Conservation (phyloP, 2,888 invertebrate genomes). For the Axea sp. region DNA sequence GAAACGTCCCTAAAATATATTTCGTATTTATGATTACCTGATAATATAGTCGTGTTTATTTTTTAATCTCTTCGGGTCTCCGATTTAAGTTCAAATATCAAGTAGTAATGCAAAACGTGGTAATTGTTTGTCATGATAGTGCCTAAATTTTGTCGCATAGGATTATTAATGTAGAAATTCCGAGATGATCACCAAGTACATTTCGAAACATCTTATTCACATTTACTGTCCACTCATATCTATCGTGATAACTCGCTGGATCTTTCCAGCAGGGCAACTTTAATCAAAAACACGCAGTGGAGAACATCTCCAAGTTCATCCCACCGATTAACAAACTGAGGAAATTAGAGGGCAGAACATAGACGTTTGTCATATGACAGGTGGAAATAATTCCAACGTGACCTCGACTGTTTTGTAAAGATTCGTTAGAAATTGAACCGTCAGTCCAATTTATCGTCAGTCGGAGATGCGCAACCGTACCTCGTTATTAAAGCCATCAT, state of each 20-base stretch:
- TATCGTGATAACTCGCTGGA: constrained; percentile 31
- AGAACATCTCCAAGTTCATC: constrained; percentile 54
- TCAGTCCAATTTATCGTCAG: constrained; percentile 52
- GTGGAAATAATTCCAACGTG: constrained; percentile 54
- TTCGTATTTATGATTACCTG: constrained; percentile 12
- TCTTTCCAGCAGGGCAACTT: constrained; percentile 49
- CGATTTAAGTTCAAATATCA: too few species aligned
- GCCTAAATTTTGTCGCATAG: constrained; percentile 27
- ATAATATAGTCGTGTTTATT: constrained; percentile 3
- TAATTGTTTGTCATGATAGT: too few species aligned
- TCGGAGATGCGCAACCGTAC: constrained; percentile 33
- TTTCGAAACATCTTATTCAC: constrained; percentile 49
- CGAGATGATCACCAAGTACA: constrained; percentile 47
- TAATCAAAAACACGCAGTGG: constrained; percentile 56
- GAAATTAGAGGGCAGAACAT: constrained; percentile 51
- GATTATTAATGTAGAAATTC: constrained; percentile 45
- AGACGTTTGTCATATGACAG: constrained; percentile 56
- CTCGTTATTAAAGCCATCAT: constrained; percentile 44
- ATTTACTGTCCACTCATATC: constrained; percentile 27
- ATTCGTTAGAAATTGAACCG: constrained; percentile 59
- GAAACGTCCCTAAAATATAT: constrained; percentile 12
- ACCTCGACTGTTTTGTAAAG: constrained; percentile 36
- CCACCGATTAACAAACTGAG: constrained; percentile 52
- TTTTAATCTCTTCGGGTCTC: background rate
- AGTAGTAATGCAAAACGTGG: too few species aligned